Evolutionary conservation across 2,888 invertebrate species (phyloP).

Genomic region (Therioaphis trifolii): DNA sequence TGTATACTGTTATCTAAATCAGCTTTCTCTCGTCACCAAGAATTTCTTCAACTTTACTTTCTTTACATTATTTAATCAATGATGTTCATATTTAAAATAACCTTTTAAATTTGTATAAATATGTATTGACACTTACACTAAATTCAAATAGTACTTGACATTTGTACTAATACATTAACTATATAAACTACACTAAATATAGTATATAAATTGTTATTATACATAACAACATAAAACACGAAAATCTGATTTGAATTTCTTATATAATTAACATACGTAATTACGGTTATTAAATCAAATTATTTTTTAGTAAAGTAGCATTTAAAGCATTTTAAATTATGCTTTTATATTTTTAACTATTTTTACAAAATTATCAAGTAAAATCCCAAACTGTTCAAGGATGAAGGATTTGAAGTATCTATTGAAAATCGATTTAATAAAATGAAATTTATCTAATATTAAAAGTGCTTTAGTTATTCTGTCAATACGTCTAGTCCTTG

Average conservation of each 20-base stretch:
- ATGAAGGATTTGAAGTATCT: slow-evolving; percentile 29
- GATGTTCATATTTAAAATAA: neutral
- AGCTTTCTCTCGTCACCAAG: slow-evolving; percentile 39
- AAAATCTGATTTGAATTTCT: neutral
- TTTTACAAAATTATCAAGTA: neutral
- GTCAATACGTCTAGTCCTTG: slow-evolving; percentile 17
- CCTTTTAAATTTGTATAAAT: too few species aligned
- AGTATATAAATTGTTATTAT: neutral
- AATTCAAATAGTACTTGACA: too few species aligned
- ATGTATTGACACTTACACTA: too few species aligned
- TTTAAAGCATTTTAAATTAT: neutral
- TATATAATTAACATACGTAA: neutral
- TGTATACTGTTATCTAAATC: slow-evolving; percentile 1
- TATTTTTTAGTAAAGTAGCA: neutral
- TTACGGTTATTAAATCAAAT: neutral
- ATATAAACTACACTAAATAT: too few species aligned
- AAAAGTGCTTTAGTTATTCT: neutral
- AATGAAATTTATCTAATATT: neutral
- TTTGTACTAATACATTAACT: too few species aligned
- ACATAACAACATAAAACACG: neutral
- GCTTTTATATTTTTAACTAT: neutral
- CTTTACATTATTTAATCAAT: slow-evolving; percentile 8
- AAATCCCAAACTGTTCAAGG: slow-evolving; percentile 30
- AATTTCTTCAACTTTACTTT: slow-evolving; percentile 22
- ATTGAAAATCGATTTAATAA: slow-evolving; percentile 3